Conservation (phyloP, 1,140 invertebrate genomes). For the Neoseiulus cucumeris region DNA sequence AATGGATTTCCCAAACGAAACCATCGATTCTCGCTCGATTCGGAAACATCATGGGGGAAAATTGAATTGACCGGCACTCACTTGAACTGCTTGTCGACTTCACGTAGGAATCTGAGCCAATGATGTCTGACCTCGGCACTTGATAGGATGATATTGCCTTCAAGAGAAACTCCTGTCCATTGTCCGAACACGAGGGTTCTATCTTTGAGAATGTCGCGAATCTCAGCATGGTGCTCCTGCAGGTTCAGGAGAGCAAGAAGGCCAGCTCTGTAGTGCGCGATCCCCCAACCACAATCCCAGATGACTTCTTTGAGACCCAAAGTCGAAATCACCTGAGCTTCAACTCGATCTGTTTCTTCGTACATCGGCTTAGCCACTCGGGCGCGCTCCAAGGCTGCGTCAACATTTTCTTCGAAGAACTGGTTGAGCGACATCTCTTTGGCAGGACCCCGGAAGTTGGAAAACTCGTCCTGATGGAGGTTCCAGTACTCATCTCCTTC, state of each 20-base stretch:
- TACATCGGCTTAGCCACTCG: conserved; percentile 39
- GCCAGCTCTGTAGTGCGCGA: conserved; percentile 60
- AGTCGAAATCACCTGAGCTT: conserved; percentile 16
- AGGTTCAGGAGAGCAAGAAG: conserved; percentile 43
- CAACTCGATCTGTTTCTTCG: conserved; percentile 38
- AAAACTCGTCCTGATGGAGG: neutral
- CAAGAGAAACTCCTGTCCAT: conserved; percentile 64
- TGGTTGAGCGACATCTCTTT: conserved; percentile 21
- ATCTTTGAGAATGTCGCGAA: conserved; percentile 34
- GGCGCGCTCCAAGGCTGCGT: conserved; percentile 37
- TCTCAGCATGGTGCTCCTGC: conserved; percentile 42
- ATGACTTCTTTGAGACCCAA: conserved; percentile 38
- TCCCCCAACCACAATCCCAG: conserved; percentile 71
- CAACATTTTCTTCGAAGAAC: conserved; percentile 44
- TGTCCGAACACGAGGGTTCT: conserved; percentile 25
- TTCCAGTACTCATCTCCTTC: neutral
- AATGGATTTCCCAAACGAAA: neutral
- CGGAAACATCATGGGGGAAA: neutral
- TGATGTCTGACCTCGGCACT: conserved; percentile 72
- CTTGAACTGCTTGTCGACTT: neutral
- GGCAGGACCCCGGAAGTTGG: neutral
- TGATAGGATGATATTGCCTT: conserved; percentile 66
- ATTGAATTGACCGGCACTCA: neutral
- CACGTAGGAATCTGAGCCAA: conserved; percentile 40
- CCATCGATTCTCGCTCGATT: neutral